Conservation (phyloP, 2,888 invertebrate genomes). For the Minunthozetes semirufus region DNA sequence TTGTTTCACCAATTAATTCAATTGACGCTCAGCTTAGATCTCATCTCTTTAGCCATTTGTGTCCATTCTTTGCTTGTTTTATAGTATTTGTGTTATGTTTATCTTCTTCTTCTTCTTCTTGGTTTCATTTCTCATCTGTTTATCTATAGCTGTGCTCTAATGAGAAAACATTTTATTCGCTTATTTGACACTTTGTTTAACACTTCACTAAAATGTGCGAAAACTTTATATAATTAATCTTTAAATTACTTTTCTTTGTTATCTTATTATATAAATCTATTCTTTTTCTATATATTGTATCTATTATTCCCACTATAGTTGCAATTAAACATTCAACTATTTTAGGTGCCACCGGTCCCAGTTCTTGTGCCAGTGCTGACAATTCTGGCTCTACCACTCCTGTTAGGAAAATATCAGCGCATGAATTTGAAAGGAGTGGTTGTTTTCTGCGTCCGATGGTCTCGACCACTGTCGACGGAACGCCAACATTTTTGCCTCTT, state of each 20-base stretch:
- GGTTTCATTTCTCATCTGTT: neutral
- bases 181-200: neutral
- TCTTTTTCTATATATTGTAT: too few species aligned
- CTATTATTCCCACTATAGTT: neutral
- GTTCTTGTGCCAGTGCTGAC: conserved; percentile 56
- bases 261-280: too few species aligned
- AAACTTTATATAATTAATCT: neutral
- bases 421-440: conserved; percentile 90
- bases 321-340: conserved; percentile 17
- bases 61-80: neutral
- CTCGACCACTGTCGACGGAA: conserved; percentile 79
- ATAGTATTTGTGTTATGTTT: neutral
- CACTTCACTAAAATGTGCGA: conserved; percentile 2
- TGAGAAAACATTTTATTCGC: neutral
- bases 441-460: conserved; percentile 77
- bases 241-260: neutral
- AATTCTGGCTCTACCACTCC: conserved; percentile 82
- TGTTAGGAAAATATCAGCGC: conserved; percentile 85
- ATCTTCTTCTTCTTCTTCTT: neutral
- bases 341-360: conserved; percentile 8
- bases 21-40: neutral
- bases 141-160: neutral
- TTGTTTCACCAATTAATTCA: neutral
- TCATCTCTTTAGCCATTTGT: neutral
- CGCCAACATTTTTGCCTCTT: conserved; percentile 72